Percentiles rank a stretch among this genome's conserved stretches.
These are phyloP conservation scores for Tinea semifulvella DNA, from an alignment of 2,888 invertebrate species.

Conservation along the genomic window DNA sequence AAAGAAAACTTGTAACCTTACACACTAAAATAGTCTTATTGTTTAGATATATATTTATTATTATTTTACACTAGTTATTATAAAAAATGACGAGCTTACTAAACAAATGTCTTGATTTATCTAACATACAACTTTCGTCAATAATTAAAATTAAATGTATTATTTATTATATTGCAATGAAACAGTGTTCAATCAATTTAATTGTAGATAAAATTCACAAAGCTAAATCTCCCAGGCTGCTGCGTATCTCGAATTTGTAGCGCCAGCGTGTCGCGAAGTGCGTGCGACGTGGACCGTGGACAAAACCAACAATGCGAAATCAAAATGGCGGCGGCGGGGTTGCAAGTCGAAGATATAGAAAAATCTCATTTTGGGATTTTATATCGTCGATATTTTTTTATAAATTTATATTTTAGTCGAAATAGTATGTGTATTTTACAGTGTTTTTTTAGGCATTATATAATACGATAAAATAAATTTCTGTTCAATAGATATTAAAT, in stretches of 20 bases:
- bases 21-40: neutral
- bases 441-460: too few species aligned
- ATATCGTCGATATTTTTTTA: too few species aligned
- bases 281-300: slow-evolving; percentile 1
- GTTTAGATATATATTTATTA: neutral
- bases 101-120: too few species aligned
- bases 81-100: too few species aligned
- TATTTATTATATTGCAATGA: slow-evolving; percentile 18
- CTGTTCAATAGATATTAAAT: too few species aligned
- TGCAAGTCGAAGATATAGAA: too few species aligned
- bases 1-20: neutral
- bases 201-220: too few species aligned
- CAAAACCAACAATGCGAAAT: slow-evolving; percentile 1
- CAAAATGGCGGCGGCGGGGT: neutral
- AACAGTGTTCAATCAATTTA: slow-evolving; percentile 14
- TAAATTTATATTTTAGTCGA: too few species aligned
- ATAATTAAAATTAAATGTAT: slow-evolving; percentile 8
- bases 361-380: too few species aligned
- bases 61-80: neutral
- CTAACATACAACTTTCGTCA: too few species aligned
- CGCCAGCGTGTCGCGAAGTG: neutral
- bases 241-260: neutral
- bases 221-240: neutral
- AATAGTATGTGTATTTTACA: too few species aligned
- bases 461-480: too few species aligned